Conservation (phyloP, 2,113 vertebrate species). For the Cygnus atratus region DNA sequence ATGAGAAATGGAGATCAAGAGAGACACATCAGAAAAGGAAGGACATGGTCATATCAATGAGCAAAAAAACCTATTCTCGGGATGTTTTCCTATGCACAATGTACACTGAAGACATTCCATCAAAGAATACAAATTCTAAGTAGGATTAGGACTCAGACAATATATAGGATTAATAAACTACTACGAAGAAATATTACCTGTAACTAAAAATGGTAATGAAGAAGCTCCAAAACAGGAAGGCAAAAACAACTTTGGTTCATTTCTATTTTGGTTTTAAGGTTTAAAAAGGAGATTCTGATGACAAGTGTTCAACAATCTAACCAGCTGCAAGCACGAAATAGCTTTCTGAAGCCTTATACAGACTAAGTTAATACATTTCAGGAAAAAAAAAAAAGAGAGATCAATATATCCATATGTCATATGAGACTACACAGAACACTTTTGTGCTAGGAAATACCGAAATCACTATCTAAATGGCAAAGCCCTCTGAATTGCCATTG, state of each 20-base stretch:
- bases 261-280: background rate
- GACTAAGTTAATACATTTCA: background rate
- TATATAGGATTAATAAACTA: background rate
- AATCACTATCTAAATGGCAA: slow-evolving; percentile 2
- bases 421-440: background rate
- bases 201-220: background rate
- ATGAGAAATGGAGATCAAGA: slow-evolving; percentile 1
- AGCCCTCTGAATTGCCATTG: background rate
- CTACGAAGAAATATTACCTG: background rate
- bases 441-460: background rate
- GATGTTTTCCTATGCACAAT: background rate
- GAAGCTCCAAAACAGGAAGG: background rate
- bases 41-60: background rate
- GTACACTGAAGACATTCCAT: background rate
- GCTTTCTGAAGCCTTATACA: background rate
- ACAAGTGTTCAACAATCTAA: background rate
- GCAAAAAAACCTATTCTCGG: background rate
- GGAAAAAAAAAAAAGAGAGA: fast-evolving
- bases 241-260: background rate
- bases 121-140: background rate
- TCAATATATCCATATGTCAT: background rate
- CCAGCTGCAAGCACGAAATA: background rate
- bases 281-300: background rate
- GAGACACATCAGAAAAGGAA: background rate
- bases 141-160: background rate